These are phyloP conservation scores for Climacteris rufus DNA, from an alignment of 2,113 vertebrate species.

Conservation along the genomic window DNA sequence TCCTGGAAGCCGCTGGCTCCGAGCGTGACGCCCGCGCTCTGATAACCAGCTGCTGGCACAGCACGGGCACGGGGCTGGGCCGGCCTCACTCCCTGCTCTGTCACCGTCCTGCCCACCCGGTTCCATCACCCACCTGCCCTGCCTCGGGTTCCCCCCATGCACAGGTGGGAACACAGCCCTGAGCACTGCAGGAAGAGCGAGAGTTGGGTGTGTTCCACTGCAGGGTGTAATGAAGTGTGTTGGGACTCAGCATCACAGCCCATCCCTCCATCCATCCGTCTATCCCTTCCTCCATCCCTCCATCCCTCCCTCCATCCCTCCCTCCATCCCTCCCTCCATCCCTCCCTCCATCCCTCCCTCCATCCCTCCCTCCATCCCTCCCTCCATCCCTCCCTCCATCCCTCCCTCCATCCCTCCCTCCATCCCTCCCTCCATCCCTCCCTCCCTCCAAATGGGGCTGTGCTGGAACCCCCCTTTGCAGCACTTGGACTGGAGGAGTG, in stretches of 20 bases:
- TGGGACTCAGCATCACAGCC: background rate
- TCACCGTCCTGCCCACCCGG: rapidly evolving
- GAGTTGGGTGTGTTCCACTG: background rate
- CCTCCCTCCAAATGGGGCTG: background rate
- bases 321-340: background rate
- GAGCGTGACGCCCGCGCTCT: background rate
- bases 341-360: background rate
- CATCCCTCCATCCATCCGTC: background rate
- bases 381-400: background rate
- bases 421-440: background rate
- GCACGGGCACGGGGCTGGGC: rapidly evolving
- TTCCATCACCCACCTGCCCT: background rate
- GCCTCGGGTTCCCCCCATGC: background rate
- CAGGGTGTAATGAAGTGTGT: background rate
- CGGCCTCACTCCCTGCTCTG: background rate
- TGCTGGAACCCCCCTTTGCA: background rate
- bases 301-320: background rate
- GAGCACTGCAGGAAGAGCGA: background rate
- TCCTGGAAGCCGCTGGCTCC: slow-evolving; percentile 49
- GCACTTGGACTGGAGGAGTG: rapidly evolving
- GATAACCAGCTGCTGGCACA: slow-evolving; percentile 59
- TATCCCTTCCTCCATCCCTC: background rate
- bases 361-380: background rate
- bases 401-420: background rate
- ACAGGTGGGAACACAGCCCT: background rate